Conservation (phyloP, 2,888 invertebrate species). For the Eledona agricola region DNA sequence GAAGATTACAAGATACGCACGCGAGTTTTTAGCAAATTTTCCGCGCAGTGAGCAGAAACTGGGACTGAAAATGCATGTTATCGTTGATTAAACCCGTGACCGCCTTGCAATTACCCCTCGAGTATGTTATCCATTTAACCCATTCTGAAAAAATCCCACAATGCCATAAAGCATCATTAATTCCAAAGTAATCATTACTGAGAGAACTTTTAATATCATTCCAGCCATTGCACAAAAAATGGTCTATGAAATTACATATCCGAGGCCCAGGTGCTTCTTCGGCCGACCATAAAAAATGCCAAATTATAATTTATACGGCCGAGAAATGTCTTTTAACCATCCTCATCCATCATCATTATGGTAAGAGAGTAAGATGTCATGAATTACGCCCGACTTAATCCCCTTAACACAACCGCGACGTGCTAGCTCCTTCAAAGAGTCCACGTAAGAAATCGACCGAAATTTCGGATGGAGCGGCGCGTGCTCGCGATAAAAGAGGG, state of each 20-base stretch:
- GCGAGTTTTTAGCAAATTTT: constrained; percentile 7
- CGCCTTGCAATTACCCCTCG: constrained; percentile 2
- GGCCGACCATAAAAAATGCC: constrained; percentile 42
- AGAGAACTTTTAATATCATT: constrained; percentile 45
- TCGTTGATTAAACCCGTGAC: constrained; percentile 1
- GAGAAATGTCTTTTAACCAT: constrained; percentile 45
- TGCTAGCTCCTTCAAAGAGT: constrained; percentile 21
- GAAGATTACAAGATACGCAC: too few species aligned
- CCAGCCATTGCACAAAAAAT: constrained; percentile 40
- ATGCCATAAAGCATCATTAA: constrained; percentile 40
- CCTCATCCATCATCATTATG: constrained; percentile 37
- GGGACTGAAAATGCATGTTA: too few species aligned
- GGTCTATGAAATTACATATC: constrained; percentile 43
- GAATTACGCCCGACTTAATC: constrained; percentile 28
- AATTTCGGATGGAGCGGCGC: constrained; percentile 10
- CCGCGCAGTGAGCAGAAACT: too few species aligned
- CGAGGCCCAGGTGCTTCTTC: constrained; percentile 40
- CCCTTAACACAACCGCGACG: constrained; percentile 11
- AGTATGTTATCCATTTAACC: not conserved
- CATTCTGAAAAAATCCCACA: constrained; percentile 9
- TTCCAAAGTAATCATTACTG: constrained; percentile 41
- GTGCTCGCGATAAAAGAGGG: constrained; percentile 4
- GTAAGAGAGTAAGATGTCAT: constrained; percentile 35
- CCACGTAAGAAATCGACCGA: constrained; percentile 4
- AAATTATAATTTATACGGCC: constrained; percentile 45